Percentiles rank a stretch among this genome's conserved stretches.
Conservation (phyloP, 35 echinoderm and acorn worm species). For the Ptychodera flava region DNA sequence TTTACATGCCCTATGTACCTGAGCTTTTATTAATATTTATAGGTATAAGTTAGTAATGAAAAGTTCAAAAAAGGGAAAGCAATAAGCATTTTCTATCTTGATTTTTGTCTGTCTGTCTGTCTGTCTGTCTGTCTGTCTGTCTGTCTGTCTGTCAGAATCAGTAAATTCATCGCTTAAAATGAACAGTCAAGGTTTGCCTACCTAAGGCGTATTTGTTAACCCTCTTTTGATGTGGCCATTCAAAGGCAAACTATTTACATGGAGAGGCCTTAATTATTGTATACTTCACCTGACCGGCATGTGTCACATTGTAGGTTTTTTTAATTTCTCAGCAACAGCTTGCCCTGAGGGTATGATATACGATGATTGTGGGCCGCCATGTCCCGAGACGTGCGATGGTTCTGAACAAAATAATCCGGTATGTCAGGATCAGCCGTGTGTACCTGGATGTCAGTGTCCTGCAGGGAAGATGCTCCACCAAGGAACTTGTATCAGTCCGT, state of each 20-base stretch:
- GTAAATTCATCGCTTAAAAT: background rate
- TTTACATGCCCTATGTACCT: background rate
- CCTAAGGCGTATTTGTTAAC: background rate
- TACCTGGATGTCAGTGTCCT: slow-evolving; percentile 40
- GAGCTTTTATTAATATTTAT: background rate
- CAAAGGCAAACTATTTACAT: background rate
- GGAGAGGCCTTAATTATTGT: too few species aligned
- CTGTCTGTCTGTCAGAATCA: background rate
- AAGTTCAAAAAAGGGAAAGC: background rate
- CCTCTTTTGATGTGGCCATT: background rate
- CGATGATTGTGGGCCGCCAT: slow-evolving; percentile 54
- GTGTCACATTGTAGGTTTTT: too few species aligned
- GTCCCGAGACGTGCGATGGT: slow-evolving; percentile 31
- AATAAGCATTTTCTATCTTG: background rate
- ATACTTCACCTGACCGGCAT: too few species aligned
- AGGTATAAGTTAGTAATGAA: background rate
- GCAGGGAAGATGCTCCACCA: slow-evolving; percentile 42
- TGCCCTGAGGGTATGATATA: slow-evolving; percentile 37
- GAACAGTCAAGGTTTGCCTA: background rate
- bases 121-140: too few species aligned
- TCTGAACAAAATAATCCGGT: background rate
- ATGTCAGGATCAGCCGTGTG: slow-evolving; percentile 8
- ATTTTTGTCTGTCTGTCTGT: background rate
- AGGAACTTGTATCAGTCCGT: slow-evolving; percentile 20
- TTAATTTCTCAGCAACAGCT: slow-evolving; percentile 15